Evolutionary conservation across 2,888 invertebrate species (phyloP).

Genomic region (Clunio marinus): DNA sequence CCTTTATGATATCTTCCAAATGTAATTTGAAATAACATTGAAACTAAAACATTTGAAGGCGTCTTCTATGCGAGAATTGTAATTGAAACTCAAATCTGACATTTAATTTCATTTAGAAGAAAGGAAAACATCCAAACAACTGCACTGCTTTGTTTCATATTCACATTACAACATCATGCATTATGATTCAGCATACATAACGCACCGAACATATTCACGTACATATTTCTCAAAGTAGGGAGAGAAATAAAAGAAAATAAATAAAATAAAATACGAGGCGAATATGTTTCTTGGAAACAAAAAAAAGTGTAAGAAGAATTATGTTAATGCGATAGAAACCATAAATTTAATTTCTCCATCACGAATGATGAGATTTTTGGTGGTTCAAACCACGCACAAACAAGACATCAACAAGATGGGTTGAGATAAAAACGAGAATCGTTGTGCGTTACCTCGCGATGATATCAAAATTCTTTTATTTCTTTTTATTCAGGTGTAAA

Average conservation of each 20-base stretch:
- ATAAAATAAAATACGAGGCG: not conserved
- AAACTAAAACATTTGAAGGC: no score
- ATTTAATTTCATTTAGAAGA: not conserved
- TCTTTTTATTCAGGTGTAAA: not conserved
- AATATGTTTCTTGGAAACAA: slow-evolving; percentile 13
- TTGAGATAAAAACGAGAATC: slow-evolving; percentile 7
- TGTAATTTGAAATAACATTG: no score
- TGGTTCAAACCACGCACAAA: slow-evolving; percentile 14
- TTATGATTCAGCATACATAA: slow-evolving; percentile 38
- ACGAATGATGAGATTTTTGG: slow-evolving; percentile 30
- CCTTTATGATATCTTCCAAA: no score
- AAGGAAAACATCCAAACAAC: not conserved
- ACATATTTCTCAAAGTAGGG: no score
- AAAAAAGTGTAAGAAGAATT: slow-evolving; percentile 4
- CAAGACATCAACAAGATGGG: slow-evolving; percentile 30
- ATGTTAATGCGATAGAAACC: slow-evolving; percentile 34
- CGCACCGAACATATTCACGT: slow-evolving; percentile 35
- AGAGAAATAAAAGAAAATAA: slow-evolving; percentile 2
- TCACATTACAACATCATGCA: not conserved
- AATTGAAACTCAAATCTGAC: no score
- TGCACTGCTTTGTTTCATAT: not conserved
- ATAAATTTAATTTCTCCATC: slow-evolving; percentile 37
- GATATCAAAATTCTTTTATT: not conserved
- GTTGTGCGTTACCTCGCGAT: slow-evolving; percentile 13
- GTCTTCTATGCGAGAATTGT: no score